Evolutionary conservation across 1,140 invertebrate genomes (phyloP), one percentile per base, ranked within the genome.

Genomic region (Sogatella furcifera): DNA sequence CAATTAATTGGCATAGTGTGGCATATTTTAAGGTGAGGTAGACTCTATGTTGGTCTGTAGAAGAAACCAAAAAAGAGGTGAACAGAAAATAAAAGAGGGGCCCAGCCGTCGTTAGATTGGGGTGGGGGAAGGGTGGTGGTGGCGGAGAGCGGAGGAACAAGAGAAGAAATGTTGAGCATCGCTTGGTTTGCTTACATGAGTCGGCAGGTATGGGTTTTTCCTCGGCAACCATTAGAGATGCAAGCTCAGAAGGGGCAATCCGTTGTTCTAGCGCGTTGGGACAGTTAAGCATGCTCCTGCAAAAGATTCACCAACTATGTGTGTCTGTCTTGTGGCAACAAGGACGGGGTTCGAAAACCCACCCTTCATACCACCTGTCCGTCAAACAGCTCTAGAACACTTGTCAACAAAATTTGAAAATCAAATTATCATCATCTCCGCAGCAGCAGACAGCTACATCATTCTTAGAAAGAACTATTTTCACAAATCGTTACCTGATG

Each of bases 251-350:
- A 65, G 82, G 82, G 64, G 83, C 84, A 72, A 86, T 78, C 76
- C 85, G 84, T 73, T 84, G 84, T 74, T 88, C 86, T 76, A 88
- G 79, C 62, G 84, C 81, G 79, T 88, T 89, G 73, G 88, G 85
- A 79, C 86, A 88, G 81, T 89, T 89, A 79, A 88, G 80, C 85
- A 88, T 88, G 80, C 86, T 89, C 79, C 85, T 86, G 80, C 55
- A 78, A 83, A 83, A 70, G 62, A 68, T 55, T 58, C 61, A 61
- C 62, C 57, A 38, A 11, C 34, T 38, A 13, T 38, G 3, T 9
- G 24, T 28, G 61, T 57, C 61, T 54, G 58, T 58, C 55, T 58
- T 59, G 49, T 62, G 56, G 9, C 34, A n/a, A n/a, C n/a, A 13
- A 38, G 11, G 24, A 38, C 34, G 34, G 34, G 34, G 34, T 13